Evolutionary conservation across 2,888 invertebrate species (phyloP).

Genomic region (Steinernema hermaphroditum): DNA sequence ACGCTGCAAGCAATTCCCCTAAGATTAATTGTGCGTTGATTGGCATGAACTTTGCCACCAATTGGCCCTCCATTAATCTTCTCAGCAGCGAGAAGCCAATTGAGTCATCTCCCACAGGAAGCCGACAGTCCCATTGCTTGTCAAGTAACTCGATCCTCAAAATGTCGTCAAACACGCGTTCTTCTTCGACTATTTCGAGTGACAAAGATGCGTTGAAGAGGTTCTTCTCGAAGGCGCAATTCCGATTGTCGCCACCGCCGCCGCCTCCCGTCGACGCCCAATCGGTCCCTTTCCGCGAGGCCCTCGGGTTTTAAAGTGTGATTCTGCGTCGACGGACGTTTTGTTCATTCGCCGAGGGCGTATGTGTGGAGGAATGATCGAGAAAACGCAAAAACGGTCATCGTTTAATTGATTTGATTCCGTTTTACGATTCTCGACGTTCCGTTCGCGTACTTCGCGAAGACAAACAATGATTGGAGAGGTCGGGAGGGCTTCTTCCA

Average conservation of each 20-base stretch:
- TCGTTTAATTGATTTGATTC: too few relatives aligned
- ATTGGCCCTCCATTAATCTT: neutral
- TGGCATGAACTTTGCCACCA: too few relatives aligned
- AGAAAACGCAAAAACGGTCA: too few relatives aligned
- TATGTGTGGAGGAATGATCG: too few relatives aligned
- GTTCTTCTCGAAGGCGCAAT: slow-evolving; percentile 8
- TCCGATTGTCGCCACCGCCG: neutral
- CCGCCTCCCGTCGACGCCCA: neutral
- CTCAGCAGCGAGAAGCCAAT: neutral
- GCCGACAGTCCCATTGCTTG: neutral
- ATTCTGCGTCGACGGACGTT: too few relatives aligned
- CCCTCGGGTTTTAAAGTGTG: too few relatives aligned
- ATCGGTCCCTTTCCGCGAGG: neutral
- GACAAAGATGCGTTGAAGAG: neutral
- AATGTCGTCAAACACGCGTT: neutral
- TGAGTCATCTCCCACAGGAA: neutral
- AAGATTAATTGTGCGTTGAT: too few relatives aligned
- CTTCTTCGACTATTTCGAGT: neutral
- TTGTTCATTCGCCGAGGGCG: too few relatives aligned
- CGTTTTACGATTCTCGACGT: too few relatives aligned
- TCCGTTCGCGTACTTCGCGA: too few relatives aligned
- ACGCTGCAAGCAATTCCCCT: neutral
- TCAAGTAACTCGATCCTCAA: neutral
- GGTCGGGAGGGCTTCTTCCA: too few relatives aligned
- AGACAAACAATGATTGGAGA: too few relatives aligned